Evolutionary conservation across 2,888 invertebrate genomes (phyloP).

Genomic region (Alloscopus bannaensis): DNA sequence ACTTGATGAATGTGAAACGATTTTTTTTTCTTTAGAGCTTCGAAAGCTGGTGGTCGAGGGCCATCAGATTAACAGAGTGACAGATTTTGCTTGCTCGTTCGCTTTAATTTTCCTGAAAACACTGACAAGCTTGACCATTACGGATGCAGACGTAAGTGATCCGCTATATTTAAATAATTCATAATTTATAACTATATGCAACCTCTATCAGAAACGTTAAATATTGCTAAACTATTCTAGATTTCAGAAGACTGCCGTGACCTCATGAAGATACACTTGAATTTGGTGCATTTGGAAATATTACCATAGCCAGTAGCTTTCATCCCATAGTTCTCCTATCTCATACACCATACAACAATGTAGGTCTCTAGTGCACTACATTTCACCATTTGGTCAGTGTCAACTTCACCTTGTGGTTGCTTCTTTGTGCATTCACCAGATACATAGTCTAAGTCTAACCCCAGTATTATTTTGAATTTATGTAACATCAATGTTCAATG

Average conservation of each 20-base stretch:
- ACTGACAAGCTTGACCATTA: constrained; percentile 54
- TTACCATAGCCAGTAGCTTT: constrained; percentile 44
- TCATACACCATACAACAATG: no score
- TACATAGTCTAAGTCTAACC: no score
- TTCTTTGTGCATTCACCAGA: no score
- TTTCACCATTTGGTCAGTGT: no score
- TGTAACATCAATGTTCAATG: not conserved
- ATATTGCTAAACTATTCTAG: constrained; percentile 16
- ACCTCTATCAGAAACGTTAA: not conserved
- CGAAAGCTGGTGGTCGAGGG: constrained; percentile 55
- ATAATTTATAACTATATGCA: not conserved
- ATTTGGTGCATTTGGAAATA: constrained; percentile 55
- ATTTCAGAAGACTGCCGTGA: constrained; percentile 61
- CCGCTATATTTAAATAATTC: not conserved
- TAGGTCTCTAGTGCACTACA: no score
- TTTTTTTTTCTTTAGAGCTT: constrained; percentile 29
- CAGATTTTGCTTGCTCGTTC: constrained; percentile 57
- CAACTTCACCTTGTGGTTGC: no score
- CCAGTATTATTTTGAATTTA: constrained; percentile 41
- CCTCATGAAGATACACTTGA: constrained; percentile 51
- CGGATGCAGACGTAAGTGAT: constrained; percentile 55
- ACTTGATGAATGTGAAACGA: no score
- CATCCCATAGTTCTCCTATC: no score
- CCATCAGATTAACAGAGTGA: constrained; percentile 56
- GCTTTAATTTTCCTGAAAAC: constrained; percentile 56